phyloP scores from a whole-genome alignment of 2,113 vertebrate genomes.

The Damaliscus lunatus region DNA sequence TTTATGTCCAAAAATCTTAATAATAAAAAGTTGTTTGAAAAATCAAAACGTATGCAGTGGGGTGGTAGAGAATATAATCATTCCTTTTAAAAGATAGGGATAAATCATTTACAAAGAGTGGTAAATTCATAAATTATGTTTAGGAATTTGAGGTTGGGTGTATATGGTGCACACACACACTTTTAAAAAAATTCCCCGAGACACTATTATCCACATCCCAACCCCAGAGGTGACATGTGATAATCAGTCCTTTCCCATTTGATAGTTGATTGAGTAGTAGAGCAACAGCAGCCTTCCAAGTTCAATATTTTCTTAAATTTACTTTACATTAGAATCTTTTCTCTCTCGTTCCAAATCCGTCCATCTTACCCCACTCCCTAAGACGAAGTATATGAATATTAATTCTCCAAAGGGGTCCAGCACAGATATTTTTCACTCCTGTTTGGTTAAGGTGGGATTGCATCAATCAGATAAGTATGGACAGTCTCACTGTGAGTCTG shows the following conservation, averaged over 20 bases:
- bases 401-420: background rate
- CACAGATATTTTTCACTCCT: background rate
- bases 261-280: background rate
- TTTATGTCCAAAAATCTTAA: background rate
- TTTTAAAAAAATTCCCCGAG: background rate
- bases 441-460: background rate
- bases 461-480: background rate
- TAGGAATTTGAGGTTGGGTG: background rate
- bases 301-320: conserved; percentile 3
- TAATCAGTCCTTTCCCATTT: background rate
- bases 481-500: background rate
- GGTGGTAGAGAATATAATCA: background rate
- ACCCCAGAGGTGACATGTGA: background rate
- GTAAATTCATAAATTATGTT: background rate
- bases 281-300: background rate
- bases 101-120: background rate
- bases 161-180: background rate
- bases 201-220: background rate
- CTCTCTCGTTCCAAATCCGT: background rate
- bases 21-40: background rate
- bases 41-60: background rate
- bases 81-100: background rate
- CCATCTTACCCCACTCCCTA: background rate
- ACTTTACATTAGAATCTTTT: background rate
- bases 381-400: background rate